Conservation (phyloP, 2,797 vertebrate species). For the Hemibagrus guttatus region DNA sequence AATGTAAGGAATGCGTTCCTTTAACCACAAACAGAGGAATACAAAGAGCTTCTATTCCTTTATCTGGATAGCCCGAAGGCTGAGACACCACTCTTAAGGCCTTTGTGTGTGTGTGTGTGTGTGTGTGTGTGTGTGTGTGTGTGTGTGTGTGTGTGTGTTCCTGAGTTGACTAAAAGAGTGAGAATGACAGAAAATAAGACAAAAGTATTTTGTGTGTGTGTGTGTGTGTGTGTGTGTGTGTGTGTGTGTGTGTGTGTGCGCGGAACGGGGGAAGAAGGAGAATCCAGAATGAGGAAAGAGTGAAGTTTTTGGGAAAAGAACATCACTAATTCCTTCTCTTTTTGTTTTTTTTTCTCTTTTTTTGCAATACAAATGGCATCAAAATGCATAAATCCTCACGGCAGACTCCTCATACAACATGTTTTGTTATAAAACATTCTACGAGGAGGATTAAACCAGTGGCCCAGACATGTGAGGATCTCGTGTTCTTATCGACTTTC, state of each 20-base stretch:
- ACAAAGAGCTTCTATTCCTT: constrained; percentile 73
- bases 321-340: constrained; percentile 6
- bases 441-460: no score
- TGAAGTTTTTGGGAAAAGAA: not conserved
- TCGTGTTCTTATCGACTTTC: no score
- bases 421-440: no score
- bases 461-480: no score
- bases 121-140: constrained; percentile 17
- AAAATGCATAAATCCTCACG: not conserved
- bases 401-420: no score
- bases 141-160: constrained; percentile 1
- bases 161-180: constrained; percentile 16
- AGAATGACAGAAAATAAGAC: constrained; percentile 8
- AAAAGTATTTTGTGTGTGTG: constrained; percentile 8
- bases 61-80: constrained; percentile 42
- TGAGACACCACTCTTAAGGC: constrained; percentile 39
- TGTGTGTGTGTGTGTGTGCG: not conserved
- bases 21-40: constrained; percentile 61
- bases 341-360: not conserved
- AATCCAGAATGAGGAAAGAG: not conserved
- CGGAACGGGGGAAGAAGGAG: no score
- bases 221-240: constrained; percentile 32
- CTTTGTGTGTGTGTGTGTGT: constrained; percentile 30
- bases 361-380: not conserved
- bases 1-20: constrained; percentile 73